Evolutionary conservation across 2,888 invertebrate genomes (phyloP), one percentile per base, ranked within the genome.

Genomic region (Eupithecia abbreviata): DNA sequence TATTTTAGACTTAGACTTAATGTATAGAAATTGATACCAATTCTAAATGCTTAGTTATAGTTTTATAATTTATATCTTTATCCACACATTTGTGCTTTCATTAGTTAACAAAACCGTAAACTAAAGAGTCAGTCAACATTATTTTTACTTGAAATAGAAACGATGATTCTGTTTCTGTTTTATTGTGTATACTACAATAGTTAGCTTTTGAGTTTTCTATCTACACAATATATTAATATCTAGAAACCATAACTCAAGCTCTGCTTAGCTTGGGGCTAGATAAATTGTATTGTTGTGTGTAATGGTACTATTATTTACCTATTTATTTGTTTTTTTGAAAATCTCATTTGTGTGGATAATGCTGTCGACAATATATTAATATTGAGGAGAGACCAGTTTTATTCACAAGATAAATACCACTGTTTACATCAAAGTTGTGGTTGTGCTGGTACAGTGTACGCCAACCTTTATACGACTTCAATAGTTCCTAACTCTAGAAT

Each of bases 401-500:
- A 58, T 18, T 58, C n/a, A 51, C 15, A 18, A 58, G 55, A n/a
- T 55, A 55, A n/a, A 58, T 12, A 47, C 3, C 7, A 55, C 15
- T 51, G 4, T 9, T 18, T 18, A 18, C 3, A 12, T 18, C 10
- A 62, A 62, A 62, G 30, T 30, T 10, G 42, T 7, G 66, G 66
- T 42, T 41, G 42, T 42, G 66, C 13, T 66, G 42, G 66, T 66
- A 42, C 12, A 15, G 42, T 41, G 41, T 42, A 42, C 42, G 13
- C 0, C 5, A 18, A 69, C 47, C 45, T 47, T 42, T 67, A 47
- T 73, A 73, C 65, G 73, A 77, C 30, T 71, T 10, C 49, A 77
- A 77, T 72, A 77, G 77, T 77, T 77, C 77, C 77, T 77, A 72
- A 67, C 49, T 55, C 58, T 77, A 74, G 74, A 62, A 41, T 77